Base-by-base conservation (phyloP, 1,140 invertebrate species). In the Scaptomyza montana region DNA sequence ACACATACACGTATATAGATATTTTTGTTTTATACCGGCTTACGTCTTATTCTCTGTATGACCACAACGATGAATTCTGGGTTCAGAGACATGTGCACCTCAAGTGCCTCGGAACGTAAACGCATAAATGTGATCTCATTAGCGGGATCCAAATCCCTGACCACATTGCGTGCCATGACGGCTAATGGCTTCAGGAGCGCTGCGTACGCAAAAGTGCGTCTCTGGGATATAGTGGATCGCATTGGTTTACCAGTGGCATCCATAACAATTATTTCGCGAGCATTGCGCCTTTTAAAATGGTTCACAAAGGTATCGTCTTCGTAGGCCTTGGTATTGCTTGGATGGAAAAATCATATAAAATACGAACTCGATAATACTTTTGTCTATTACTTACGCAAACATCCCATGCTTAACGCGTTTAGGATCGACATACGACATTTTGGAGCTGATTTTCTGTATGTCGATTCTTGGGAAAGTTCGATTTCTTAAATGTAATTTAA, bases 51-150 rank as follows among this genome's bases (percentile, higher is more conserved):
- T 13, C 41, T 49, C 39, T 86, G 81, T 6, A 87, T 46, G 1
- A 76, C 57, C 3, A 76, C 73, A 28, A 86, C 6, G 2, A 70
- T 70, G 9, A 86, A 86, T 0, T 81, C 78, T 0, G 10, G 1
- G 4, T 56, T 59, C n/a, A 82, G 21, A 0, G 78, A 69, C 25
- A 87, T 61, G 43, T 87, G 78, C 10, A 87, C 65, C 93, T 99
- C 98, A 92, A 97, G 95, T 78, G 97, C 97, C 81, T 97, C 97
- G 55, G 97, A 97, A 71, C 97, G 93, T 41, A 99, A 95, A 13
- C 98, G 94, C 19, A 99, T 90, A 77, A 97, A 97, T 1, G 95
- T 95, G n/a, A 97, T 92, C 78, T 97, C 96, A 91, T 97, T 97
- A 1, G 94, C 93, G n/a, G 95, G 94, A 89, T 97, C 96, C 73